Percentiles rank a stretch among this genome's conserved stretches.
phyloP scores from a whole-genome alignment of 2,888 invertebrate genomes.

The Drosophila koepferae region DNA sequence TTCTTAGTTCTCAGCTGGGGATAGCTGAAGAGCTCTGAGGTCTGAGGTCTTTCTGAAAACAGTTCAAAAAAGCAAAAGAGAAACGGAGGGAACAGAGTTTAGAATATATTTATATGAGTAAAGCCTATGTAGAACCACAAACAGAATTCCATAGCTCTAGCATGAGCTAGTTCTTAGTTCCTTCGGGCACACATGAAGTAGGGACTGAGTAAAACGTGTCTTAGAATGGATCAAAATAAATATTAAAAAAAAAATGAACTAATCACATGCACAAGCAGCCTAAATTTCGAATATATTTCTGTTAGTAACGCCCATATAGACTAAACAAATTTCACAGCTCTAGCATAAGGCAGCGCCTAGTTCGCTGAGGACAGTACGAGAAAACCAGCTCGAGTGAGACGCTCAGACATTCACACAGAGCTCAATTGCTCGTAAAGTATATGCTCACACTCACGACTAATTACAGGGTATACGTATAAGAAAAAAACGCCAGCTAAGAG shows the following conservation, averaged over 20 bases:
- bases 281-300: neutral
- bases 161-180: neutral
- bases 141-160: neutral
- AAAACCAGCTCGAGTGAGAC: too few species aligned
- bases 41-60: too few species aligned
- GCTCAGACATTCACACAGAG: neutral
- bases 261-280: too few species aligned
- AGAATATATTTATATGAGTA: neutral
- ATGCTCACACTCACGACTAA: neutral
- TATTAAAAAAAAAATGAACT: too few species aligned
- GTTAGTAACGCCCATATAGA: neutral
- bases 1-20: too few species aligned
- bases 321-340: neutral
- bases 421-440: neutral
- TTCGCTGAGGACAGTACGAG: neutral
- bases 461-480: constrained; percentile 21
- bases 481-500: neutral
- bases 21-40: too few species aligned
- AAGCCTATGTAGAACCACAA: neutral
- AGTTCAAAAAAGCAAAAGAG: too few species aligned
- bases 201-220: neutral
- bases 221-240: neutral
- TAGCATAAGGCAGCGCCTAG: neutral
- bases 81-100: too few species aligned
- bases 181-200: neutral